Evolutionary conservation across 2,797 vertebrate species (phyloP).

Genomic region (Acropternis orthonyx): DNA sequence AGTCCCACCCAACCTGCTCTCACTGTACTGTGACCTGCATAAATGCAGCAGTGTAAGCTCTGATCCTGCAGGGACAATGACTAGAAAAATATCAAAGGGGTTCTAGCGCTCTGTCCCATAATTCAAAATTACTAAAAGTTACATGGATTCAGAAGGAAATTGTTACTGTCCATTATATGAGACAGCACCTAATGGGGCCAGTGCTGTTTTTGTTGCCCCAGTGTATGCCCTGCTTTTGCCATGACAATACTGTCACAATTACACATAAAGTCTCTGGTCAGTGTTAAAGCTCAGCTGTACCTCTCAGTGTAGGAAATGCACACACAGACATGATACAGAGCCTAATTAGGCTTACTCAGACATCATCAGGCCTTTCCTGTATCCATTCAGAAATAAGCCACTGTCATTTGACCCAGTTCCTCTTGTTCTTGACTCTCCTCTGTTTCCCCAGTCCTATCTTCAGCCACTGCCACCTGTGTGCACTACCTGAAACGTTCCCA

Average conservation of each 20-base stretch:
- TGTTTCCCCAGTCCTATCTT: neutral
- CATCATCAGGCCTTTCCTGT: neutral
- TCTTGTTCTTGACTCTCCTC: neutral
- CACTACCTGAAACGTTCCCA: neutral
- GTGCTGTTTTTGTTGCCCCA: neutral
- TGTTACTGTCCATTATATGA: neutral
- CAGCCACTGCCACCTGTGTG: neutral
- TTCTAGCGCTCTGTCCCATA: neutral
- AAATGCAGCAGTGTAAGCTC: neutral
- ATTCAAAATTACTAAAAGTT: neutral
- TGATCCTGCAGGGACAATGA: neutral
- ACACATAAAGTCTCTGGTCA: neutral
- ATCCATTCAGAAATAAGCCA: neutral
- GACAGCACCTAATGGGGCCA: accelerated
- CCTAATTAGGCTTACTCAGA: neutral
- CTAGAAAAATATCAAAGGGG: neutral
- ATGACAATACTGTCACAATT: neutral
- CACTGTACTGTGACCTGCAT: neutral
- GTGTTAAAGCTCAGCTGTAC: neutral
- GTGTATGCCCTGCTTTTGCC: neutral
- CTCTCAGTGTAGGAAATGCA: neutral
- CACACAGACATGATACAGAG: neutral
- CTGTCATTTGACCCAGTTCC: neutral
- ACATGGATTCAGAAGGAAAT: neutral
- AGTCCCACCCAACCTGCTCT: neutral